Conservation (phyloP, 1,140 invertebrate genomes). For the Globodera ellingtonae region DNA sequence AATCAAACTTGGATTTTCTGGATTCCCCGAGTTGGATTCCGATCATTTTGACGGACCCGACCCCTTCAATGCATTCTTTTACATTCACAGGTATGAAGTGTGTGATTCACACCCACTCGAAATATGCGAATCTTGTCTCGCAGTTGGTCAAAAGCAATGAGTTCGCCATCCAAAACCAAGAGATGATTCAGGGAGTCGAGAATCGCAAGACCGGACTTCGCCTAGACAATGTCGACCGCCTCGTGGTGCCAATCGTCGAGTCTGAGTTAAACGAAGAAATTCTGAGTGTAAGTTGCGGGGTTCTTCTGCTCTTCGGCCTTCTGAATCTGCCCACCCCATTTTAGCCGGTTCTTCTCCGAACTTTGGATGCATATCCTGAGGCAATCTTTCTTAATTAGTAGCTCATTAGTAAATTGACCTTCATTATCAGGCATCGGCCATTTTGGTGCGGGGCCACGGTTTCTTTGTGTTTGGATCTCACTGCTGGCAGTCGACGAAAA, state of each 20-base stretch:
- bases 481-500: slow-evolving; percentile 91
- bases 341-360: slow-evolving; percentile 84
- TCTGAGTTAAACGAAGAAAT: slow-evolving; percentile 91
- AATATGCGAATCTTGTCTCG: slow-evolving; percentile 84
- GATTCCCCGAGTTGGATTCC: too few relatives aligned
- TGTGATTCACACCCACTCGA: slow-evolving; percentile 95
- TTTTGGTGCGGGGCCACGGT: slow-evolving; percentile 89
- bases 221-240: slow-evolving; percentile 84
- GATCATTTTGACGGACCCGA: too few relatives aligned
- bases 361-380: slow-evolving; percentile 89
- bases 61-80: neutral
- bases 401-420: slow-evolving; percentile 9
- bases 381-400: slow-evolving; percentile 67
- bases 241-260: slow-evolving; percentile 94
- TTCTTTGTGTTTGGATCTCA: slow-evolving; percentile 92
- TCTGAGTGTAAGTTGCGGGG: slow-evolving; percentile 67
- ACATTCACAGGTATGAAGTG: slow-evolving; percentile 74
- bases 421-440: slow-evolving; percentile 80
- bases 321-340: slow-evolving; percentile 72
- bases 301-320: slow-evolving; percentile 3
- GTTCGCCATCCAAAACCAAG: slow-evolving; percentile 85
- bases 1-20: too few relatives aligned
- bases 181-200: slow-evolving; percentile 96
- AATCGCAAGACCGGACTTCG: slow-evolving; percentile 71
- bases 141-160: slow-evolving; percentile 75